phyloP scores from a whole-genome alignment of 2,888 invertebrate genomes.

The Plagiodera versicolora region DNA sequence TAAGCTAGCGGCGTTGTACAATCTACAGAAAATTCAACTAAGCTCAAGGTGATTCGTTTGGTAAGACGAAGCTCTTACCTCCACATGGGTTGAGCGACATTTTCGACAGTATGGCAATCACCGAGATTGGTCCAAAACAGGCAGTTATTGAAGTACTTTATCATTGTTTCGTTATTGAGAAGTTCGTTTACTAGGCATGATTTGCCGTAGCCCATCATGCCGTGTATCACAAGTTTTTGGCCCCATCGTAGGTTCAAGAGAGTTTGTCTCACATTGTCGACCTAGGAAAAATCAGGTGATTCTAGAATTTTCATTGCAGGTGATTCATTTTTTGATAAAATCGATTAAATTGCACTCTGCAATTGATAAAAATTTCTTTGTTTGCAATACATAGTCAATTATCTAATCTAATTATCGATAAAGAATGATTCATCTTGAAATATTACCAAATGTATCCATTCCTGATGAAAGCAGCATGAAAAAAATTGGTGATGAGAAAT shows the following conservation, averaged over 20 bases:
- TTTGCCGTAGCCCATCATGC: slow-evolving; percentile 78
- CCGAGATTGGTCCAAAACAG: slow-evolving; percentile 63
- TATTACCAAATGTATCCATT: slow-evolving; percentile 27
- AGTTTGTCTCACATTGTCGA: slow-evolving; percentile 26
- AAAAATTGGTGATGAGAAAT: slow-evolving; percentile 1
- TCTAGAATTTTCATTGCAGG: background rate
- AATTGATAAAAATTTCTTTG: background rate
- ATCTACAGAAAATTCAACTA: no score
- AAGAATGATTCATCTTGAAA: no score
- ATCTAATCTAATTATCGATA: background rate
- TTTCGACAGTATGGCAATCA: slow-evolving; percentile 46
- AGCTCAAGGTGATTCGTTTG: background rate
- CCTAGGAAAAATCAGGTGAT: slow-evolving; percentile 19
- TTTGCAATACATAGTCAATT: slow-evolving; percentile 1
- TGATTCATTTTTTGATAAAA: background rate
- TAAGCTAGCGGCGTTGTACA: slow-evolving; percentile 30
- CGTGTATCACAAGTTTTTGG: slow-evolving; percentile 64
- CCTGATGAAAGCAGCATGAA: slow-evolving; percentile 22
- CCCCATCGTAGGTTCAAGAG: slow-evolving; percentile 24
- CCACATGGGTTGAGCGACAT: slow-evolving; percentile 36
- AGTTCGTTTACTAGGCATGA: slow-evolving; percentile 67
- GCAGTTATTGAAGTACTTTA: slow-evolving; percentile 59
- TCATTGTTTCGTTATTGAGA: slow-evolving; percentile 58
- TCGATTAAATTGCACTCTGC: background rate
- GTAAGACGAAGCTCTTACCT: slow-evolving; percentile 25